Conservation (phyloP, 2,797 vertebrate genomes). For the Delichon dasypus region DNA sequence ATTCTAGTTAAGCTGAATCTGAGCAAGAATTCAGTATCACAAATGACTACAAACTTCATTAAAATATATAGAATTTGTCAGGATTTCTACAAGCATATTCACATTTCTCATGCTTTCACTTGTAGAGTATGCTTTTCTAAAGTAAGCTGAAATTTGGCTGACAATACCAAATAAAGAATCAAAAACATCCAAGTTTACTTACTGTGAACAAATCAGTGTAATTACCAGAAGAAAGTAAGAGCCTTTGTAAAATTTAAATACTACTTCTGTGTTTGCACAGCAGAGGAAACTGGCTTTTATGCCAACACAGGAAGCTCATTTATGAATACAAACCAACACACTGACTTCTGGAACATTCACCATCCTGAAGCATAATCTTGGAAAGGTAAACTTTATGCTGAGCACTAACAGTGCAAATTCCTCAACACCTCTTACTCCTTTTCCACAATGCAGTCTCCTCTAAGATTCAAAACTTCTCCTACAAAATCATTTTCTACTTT, state of each 20-base stretch:
- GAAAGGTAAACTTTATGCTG: background rate
- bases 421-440: background rate
- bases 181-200: background rate
- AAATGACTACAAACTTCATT: background rate
- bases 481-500: slow-evolving; percentile 2
- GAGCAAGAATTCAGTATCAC: background rate
- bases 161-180: background rate
- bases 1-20: background rate
- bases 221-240: background rate
- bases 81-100: background rate
- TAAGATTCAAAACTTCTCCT: background rate
- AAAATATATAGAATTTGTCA: background rate
- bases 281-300: background rate
- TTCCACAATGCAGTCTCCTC: background rate
- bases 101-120: background rate
- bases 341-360: background rate
- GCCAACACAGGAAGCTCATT: background rate
- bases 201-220: background rate
- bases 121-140: background rate
- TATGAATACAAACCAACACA: background rate
- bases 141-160: background rate
- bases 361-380: background rate
- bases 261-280: background rate
- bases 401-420: background rate
- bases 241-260: background rate